Percentiles rank a stretch among this genome's conserved stretches.
phyloP scores from a whole-genome alignment of 2,888 invertebrate species.

The Leptinotarsa tumamoca region DNA sequence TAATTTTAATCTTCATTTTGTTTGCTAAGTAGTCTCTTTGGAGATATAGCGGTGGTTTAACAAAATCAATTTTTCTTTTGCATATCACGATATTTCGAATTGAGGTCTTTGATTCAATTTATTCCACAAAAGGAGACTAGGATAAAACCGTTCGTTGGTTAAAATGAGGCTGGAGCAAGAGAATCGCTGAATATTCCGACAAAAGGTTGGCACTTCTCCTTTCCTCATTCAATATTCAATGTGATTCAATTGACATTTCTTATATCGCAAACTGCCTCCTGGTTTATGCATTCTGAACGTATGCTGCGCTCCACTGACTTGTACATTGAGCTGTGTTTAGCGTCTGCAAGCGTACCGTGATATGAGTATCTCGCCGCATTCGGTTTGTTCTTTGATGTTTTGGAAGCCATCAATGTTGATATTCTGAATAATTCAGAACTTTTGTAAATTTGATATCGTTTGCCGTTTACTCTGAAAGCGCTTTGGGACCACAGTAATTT shows the following conservation, averaged over 20 bases:
- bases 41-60: too few relatives aligned
- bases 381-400: slow-evolving; percentile 15
- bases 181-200: background rate
- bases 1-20: too few relatives aligned
- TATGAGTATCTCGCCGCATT: slow-evolving; percentile 20
- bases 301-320: slow-evolving; percentile 33
- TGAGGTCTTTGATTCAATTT: too few relatives aligned
- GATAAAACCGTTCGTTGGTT: background rate
- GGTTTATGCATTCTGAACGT: slow-evolving; percentile 29
- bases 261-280: slow-evolving; percentile 10
- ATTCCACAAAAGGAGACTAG: too few relatives aligned
- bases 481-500: background rate
- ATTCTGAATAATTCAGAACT: slow-evolving; percentile 17
- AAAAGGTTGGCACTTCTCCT: background rate
- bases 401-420: slow-evolving; percentile 13
- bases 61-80: too few relatives aligned
- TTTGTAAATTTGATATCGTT: slow-evolving; percentile 17
- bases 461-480: slow-evolving; percentile 5
- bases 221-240: slow-evolving; percentile 4
- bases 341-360: slow-evolving; percentile 10
- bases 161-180: background rate
- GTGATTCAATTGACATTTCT: background rate
- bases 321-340: slow-evolving; percentile 29
- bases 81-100: too few relatives aligned
- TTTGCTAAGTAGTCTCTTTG: too few relatives aligned